A percentile compares a stretch with the other conserved stretches of the same genome.
These are phyloP conservation scores for Verasper variegatus DNA, from an alignment of 2,113 vertebrate genomes.

Conservation along the genomic window DNA sequence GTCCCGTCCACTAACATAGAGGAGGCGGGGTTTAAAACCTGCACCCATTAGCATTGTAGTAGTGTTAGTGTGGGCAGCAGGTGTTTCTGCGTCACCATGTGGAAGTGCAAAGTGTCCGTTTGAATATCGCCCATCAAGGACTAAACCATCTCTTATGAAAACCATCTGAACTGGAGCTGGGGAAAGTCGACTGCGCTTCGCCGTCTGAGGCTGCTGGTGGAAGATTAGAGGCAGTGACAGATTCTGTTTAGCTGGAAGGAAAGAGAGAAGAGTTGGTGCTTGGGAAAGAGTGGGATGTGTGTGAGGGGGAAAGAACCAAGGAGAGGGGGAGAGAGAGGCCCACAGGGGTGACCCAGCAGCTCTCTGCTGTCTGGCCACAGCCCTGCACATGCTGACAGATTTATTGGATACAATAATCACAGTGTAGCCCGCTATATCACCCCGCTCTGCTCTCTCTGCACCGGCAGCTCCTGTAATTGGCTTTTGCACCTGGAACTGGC, in stretches of 20 bases:
- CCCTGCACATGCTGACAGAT: constrained; percentile 64
- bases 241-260: constrained; percentile 9
- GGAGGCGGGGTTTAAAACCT: too few relatives aligned
- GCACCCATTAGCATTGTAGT: too few relatives aligned
- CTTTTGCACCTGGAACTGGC: constrained; percentile 54
- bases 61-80: neutral
- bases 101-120: neutral
- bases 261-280: constrained; percentile 31
- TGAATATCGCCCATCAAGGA: neutral
- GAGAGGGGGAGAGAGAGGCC: constrained; percentile 10
- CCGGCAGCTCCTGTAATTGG: constrained; percentile 61
- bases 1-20: too few relatives aligned
- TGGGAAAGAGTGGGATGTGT: constrained; percentile 21
- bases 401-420: constrained; percentile 72
- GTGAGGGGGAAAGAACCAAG: neutral
- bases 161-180: neutral
- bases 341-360: constrained; percentile 29
- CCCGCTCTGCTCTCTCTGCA: constrained; percentile 55
- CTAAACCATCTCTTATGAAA: constrained; percentile 10
- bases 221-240: constrained; percentile 4
- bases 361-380: constrained; percentile 35
- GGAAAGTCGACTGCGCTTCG: constrained; percentile 16
- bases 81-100: neutral
- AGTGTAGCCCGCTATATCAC: constrained; percentile 53
- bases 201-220: neutral